Evolutionary conservation across 2,113 vertebrate species (phyloP), one percentile per base, ranked within the genome.

Genomic region (Recurvirostra avosetta): DNA sequence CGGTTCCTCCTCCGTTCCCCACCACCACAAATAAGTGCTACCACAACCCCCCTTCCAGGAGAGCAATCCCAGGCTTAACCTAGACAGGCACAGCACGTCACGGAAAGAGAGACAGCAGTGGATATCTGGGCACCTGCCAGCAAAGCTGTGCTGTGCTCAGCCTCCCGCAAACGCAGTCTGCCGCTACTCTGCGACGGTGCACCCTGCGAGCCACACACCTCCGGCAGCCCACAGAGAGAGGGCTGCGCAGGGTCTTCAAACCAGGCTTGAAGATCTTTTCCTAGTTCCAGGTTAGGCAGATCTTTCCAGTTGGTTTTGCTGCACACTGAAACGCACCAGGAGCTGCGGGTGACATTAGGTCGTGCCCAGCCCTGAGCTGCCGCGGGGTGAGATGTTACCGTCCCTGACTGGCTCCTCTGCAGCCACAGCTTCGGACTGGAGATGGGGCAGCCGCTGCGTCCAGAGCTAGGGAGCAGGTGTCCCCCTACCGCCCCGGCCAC

Each of bases 181-280:
- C 1, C 0, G 6, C 74, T 8, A 6, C 29, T 19, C 49, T 27
- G 55, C 1, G 0, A 9, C 68, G 8, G 34, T 5, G 59, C 15
- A 23, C 34, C 78, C 79, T 8, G 21, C 0, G 0, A 59, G 52
- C 50, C 79, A 17, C 9, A 1, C 22, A 26, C 22, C n/a, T 22
- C 18, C 38, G 15, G 38, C 53, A 53, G 72, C 52, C 41, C 66
- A 12, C 4, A 2, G 34, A 30, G n/a, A 65, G 23, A 32, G 13
- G 20, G 65, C 36, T n/a, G 16, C 1, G 1, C 15, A n/a, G 32
- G 40, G 27, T 56, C 47, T 67, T 20, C 73, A 27, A 36, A 58
- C 27, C 6, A 1, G 41, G 17, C 32, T 53, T 11, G 11, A 26
- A 58, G 34, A 49, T 21, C 26, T 36, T 61, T 12, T 5, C 40